Conservation (phyloP, 2,113 vertebrate genomes). For the Corynorhinus townsendii region DNA sequence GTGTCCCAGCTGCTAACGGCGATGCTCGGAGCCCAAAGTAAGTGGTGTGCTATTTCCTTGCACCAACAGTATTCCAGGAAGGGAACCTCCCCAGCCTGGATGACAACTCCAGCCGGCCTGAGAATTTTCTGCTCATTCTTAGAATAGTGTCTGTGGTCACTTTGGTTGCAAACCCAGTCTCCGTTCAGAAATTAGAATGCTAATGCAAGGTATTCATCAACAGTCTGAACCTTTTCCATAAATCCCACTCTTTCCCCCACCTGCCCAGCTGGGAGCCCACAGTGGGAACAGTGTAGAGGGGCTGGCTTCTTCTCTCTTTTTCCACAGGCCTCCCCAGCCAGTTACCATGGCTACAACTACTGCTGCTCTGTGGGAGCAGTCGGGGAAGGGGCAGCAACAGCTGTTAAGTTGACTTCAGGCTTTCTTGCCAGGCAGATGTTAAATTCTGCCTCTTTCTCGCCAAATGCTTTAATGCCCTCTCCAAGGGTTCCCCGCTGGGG, state of each 20-base stretch:
- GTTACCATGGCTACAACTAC: background rate
- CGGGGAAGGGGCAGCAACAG: background rate
- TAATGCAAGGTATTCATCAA: background rate
- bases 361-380: background rate
- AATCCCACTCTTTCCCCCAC: background rate
- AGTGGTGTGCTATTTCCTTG: background rate
- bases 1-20: background rate
- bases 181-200: background rate
- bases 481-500: background rate
- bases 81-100: background rate
- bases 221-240: constrained; percentile 12
- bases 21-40: background rate
- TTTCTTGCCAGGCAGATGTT: background rate
- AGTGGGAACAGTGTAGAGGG: background rate
- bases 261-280: background rate
- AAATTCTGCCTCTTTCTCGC: background rate
- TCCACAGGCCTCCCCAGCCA: background rate
- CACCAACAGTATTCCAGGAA: background rate
- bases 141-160: background rate
- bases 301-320: constrained; percentile 1
- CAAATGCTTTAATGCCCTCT: background rate
- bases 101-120: background rate
- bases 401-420: background rate
- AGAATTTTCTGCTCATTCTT: background rate
- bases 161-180: background rate